Evolutionary conservation across 1,140 invertebrate species (phyloP), one percentile per base, ranked within the genome.

Genomic region (Drosophila melanica): DNA sequence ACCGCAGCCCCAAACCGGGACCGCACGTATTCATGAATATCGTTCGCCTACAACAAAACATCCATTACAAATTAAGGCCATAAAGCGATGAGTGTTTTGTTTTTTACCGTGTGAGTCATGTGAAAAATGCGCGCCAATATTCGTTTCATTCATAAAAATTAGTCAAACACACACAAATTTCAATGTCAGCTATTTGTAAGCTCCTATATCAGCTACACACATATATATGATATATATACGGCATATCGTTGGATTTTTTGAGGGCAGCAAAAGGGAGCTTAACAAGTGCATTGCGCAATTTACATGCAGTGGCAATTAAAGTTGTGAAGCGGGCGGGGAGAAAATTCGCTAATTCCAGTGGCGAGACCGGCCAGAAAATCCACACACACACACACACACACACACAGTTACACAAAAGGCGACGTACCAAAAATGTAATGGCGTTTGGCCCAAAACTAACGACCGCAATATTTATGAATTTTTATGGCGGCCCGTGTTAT

Each of bases 391-490:
- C 30, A 33, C 30, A 33, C 33, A 9, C 33, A 35, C 33, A 35
- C 33, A 35, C 33, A 35, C 8, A 35, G 59, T 14, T 50, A 50
- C 77, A 76, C 77, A 79, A 79, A 71, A 66, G 63, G 39, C 44
- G 67, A 55, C 58, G 65, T 50, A 70, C 51, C 14, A 60, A 63
- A 81, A 59, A 60, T 65, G 41, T 55, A 53, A 63, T 70, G 42
- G 48, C 11, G 42, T 35, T 47, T 27, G 27, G 39, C 20, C 73
- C 44, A 27, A 51, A 74, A 70, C 78, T 78, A 86, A 78, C 81
- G 81, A 85, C 58, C 81, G 59, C 54, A 65, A 71, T 81, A 85
- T 81, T 81, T 81, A 86, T 76, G 74, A 57, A 37, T 79, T 66
- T 81, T 77, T 74, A 70, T 70, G 71, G 59, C 54, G 20, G 48